Base-by-base conservation (phyloP, 2,113 vertebrate species). In the Rallus limicola region DNA sequence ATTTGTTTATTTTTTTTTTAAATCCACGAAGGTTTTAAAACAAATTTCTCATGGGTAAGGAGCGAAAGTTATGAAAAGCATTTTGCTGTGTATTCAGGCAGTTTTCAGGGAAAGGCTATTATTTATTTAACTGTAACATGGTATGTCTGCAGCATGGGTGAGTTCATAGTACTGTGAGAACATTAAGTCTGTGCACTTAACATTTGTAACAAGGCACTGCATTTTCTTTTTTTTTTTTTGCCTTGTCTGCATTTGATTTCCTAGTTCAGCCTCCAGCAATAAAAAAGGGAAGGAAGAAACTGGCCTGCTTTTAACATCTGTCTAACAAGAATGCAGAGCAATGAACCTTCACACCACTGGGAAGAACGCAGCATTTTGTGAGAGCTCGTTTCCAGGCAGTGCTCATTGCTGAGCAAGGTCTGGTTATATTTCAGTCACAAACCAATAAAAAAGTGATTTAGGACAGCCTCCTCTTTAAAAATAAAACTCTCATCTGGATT, bases 11-110 rank as follows among this genome's bases (percentile, higher is more conserved):
- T 86, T 91, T 90, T 65, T 81, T 86, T 72, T 16, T 56, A 48
- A 91, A 82, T 59, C 69, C 70, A 74, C 67, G 52, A 78, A 81
- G 36, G 38, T 76, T 90, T 94, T 91, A 40, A 82, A 90, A 92
- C 33, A 88, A 90, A 92, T 83, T 91, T 96, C 90, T 94, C 89
- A 82, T 80, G 91, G 74, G 29, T 60, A 93, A 82, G 48, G 44
- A 95, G 82, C 3, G 26, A 63, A 90, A 94, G 83, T 87, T 88
- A 90, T 71, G 68, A 92, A 52, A 92, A 92, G 64, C 34, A 96
- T 95, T 83, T 71, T 52, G 75, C 59, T 96, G 42, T 42, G 65
- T 56, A 90, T 90, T 82, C 40, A 88, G 42, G 60, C 70, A 81
- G 62, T 62, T 93, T 90, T 62, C 55, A 90, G 79, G 44, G 46